These are phyloP conservation scores for Onychorhynchus coronatus DNA, from an alignment of 2,113 vertebrate species.

Conservation along the genomic window DNA sequence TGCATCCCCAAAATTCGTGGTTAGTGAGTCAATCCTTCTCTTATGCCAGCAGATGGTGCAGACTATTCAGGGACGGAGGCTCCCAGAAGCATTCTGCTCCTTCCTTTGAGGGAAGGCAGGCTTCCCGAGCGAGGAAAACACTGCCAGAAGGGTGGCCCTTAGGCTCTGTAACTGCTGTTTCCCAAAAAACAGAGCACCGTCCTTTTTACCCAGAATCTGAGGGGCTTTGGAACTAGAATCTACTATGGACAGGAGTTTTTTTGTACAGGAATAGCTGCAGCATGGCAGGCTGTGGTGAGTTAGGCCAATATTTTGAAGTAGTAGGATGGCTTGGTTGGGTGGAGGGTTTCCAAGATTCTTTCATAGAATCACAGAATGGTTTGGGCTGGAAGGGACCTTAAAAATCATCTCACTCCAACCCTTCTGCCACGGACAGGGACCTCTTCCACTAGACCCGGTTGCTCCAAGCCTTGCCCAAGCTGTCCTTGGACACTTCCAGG, in stretches of 20 bases:
- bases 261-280: background rate
- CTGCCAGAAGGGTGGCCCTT: conserved; percentile 27
- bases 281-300: background rate
- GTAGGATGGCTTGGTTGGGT: background rate
- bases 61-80: conserved; percentile 57
- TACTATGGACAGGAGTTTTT: background rate
- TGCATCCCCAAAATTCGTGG: conserved; percentile 26
- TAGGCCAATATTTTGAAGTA: background rate
- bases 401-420: background rate
- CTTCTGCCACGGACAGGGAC: background rate
- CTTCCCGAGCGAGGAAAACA: background rate
- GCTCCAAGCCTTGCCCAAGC: background rate
- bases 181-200: background rate
- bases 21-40: conserved; percentile 57
- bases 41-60: conserved; percentile 63
- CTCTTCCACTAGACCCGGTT: background rate
- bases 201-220: background rate
- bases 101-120: conserved; percentile 47
- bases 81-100: conserved; percentile 45
- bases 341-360: background rate
- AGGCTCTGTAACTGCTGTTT: background rate
- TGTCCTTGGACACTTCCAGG: background rate
- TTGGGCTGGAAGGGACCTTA: background rate
- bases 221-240: background rate
- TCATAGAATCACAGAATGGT: background rate